Evolutionary conservation across 2,797 vertebrate genomes (phyloP).

Genomic region (Netta rufina): DNA sequence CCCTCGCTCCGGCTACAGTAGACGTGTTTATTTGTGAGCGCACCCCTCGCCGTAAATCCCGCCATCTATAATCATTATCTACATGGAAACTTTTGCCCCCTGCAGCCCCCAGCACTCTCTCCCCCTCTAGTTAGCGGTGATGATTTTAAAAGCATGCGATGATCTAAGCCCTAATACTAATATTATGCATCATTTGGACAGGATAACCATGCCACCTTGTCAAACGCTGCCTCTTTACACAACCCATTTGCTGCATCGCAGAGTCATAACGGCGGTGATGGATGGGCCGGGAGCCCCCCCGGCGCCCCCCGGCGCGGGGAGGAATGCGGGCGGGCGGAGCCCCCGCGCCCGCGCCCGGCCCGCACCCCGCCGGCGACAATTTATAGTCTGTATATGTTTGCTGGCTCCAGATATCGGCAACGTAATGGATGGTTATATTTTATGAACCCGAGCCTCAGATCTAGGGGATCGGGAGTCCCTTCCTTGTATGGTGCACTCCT

Average conservation of each 20-base stretch:
- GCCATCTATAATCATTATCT: not conserved
- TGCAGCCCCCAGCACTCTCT: not conserved
- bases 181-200: slow-evolving; percentile 71
- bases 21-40: slow-evolving; percentile 27
- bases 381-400: slow-evolving; percentile 92
- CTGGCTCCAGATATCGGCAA: slow-evolving; percentile 90
- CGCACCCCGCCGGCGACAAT: slow-evolving; percentile 76
- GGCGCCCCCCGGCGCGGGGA: slow-evolving; percentile 65
- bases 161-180: slow-evolving; percentile 70
- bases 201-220: slow-evolving; percentile 73
- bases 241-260: slow-evolving; percentile 64
- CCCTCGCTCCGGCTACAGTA: not conserved
- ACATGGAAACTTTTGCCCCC: slow-evolving; percentile 58
- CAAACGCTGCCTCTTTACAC: slow-evolving; percentile 67
- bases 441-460: slow-evolving; percentile 76
- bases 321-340: slow-evolving; percentile 72
- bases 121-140: slow-evolving; percentile 26
- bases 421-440: slow-evolving; percentile 83
- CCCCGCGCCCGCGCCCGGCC: slow-evolving; percentile 67
- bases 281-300: slow-evolving; percentile 68
- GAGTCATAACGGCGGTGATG: slow-evolving; percentile 75
- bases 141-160: slow-evolving; percentile 71
- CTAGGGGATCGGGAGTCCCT: slow-evolving; percentile 71
- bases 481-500: slow-evolving; percentile 81
- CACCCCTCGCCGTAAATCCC: not conserved